Conservation (phyloP, 2,888 invertebrate genomes). For the Gastracanthus pulcherrimus region DNA sequence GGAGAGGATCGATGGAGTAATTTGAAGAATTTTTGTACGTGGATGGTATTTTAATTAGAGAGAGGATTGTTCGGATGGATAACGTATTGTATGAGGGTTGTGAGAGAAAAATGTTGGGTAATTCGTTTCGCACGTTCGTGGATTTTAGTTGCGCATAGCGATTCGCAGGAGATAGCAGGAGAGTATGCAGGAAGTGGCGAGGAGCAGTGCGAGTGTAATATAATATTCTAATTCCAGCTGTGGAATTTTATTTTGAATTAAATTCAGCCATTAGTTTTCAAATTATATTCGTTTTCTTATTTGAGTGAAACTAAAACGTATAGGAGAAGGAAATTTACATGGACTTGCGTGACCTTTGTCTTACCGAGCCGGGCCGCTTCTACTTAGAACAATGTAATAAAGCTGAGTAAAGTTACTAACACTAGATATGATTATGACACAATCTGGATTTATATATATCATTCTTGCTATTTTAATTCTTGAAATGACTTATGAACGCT, state of each 20-base stretch:
- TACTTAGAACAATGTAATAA: too few relatives aligned
- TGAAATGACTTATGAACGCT: too few relatives aligned
- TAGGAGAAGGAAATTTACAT: too few relatives aligned
- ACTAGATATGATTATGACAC: too few relatives aligned
- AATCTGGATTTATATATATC: too few relatives aligned
- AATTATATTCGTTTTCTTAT: too few relatives aligned
- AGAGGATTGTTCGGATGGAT: neutral
- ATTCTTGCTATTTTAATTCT: too few relatives aligned
- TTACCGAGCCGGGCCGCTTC: too few relatives aligned
- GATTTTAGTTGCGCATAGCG: neutral
- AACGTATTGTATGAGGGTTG: too few relatives aligned
- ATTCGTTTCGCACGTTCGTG: neutral
- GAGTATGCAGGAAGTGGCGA: neutral
- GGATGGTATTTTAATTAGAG: neutral
- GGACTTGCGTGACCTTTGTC: too few relatives aligned
- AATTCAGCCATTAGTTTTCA: neutral
- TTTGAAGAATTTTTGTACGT: neutral
- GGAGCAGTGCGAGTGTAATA: neutral
- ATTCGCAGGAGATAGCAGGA: neutral
- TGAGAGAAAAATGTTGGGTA: neutral
- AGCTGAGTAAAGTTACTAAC: too few relatives aligned
- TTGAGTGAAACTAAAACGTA: too few relatives aligned
- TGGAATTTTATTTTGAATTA: neutral
- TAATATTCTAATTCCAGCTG: neutral
- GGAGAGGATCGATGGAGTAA: neutral